Percentiles rank a stretch among this genome's conserved stretches.
These are phyloP conservation scores for Dexiosoma caninum DNA, from an alignment of 2,888 invertebrate species.

Conservation along the genomic window DNA sequence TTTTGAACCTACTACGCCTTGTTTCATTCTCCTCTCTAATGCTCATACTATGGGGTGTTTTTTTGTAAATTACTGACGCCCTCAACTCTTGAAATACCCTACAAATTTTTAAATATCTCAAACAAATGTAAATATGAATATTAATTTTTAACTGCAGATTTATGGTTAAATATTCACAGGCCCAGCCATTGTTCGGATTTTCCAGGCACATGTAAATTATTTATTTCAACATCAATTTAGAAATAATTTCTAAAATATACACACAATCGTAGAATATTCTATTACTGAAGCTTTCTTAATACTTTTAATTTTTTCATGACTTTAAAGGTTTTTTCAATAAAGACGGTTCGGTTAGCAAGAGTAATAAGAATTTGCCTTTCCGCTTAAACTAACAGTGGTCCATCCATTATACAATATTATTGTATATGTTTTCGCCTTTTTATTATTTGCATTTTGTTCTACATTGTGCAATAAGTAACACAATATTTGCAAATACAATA, in stretches of 20 bases:
- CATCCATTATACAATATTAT: too few species aligned
- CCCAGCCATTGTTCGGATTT: conserved; percentile 59
- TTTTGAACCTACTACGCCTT: conserved; percentile 2
- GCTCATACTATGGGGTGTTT: conserved; percentile 16
- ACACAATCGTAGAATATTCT: conserved; percentile 3
- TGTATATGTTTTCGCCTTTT: too few species aligned
- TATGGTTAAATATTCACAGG: conserved; percentile 55
- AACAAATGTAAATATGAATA: conserved; percentile 35
- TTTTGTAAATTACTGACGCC: conserved; percentile 33
- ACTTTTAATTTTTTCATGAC: too few species aligned
- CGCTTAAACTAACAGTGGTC: too few species aligned
- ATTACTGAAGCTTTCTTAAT: not conserved
- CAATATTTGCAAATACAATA: too few species aligned
- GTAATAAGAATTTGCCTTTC: too few species aligned
- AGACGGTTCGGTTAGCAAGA: too few species aligned
- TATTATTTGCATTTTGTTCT: too few species aligned
- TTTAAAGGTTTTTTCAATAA: too few species aligned
- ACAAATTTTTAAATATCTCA: not conserved
- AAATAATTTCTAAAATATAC: not conserved
- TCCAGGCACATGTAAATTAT: conserved; percentile 58
- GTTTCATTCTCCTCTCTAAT: not conserved
- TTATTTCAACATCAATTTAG: not conserved
- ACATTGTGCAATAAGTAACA: too few species aligned
- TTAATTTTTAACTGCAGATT: conserved; percentile 28
- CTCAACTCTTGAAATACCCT: not conserved